phyloP scores from a whole-genome alignment of 2,888 invertebrate species.

The Heteromurus nitidus region DNA sequence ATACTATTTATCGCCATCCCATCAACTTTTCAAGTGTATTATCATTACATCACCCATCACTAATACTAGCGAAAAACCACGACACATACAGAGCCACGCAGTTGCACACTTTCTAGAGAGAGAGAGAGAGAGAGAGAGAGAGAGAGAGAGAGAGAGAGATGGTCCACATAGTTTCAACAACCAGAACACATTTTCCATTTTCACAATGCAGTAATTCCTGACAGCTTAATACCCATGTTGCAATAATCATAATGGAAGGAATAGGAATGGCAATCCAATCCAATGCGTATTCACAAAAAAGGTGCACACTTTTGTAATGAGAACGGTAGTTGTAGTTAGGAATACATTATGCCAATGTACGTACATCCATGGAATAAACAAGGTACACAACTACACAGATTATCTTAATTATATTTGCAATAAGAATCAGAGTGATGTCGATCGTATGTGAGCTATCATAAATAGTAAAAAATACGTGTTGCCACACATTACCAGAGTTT shows the following conservation, averaged over 20 bases:
- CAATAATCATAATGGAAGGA: background rate
- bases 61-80: background rate
- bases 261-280: background rate
- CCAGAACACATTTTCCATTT: slow-evolving; percentile 2
- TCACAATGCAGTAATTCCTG: background rate
- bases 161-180: too few relatives aligned
- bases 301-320: background rate
- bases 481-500: too few relatives aligned
- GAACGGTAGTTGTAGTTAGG: background rate
- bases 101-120: background rate
- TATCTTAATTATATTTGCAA: too few relatives aligned
- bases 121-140: too few relatives aligned
- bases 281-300: background rate
- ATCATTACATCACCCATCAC: slow-evolving; percentile 25
- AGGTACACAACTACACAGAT: too few relatives aligned
- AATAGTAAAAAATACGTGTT: too few relatives aligned
- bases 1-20: slow-evolving; percentile 33
- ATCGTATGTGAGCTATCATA: too few relatives aligned
- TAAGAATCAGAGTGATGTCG: too few relatives aligned
- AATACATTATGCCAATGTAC: too few relatives aligned
- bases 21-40: slow-evolving; percentile 25
- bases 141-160: too few relatives aligned
- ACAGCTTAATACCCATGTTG: background rate
- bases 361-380: too few relatives aligned
- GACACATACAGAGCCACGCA: background rate